Percentiles rank a stretch among this genome's conserved stretches.
phyloP scores from a whole-genome alignment of 2,113 vertebrate genomes.

The Peromyscus polionotus region DNA sequence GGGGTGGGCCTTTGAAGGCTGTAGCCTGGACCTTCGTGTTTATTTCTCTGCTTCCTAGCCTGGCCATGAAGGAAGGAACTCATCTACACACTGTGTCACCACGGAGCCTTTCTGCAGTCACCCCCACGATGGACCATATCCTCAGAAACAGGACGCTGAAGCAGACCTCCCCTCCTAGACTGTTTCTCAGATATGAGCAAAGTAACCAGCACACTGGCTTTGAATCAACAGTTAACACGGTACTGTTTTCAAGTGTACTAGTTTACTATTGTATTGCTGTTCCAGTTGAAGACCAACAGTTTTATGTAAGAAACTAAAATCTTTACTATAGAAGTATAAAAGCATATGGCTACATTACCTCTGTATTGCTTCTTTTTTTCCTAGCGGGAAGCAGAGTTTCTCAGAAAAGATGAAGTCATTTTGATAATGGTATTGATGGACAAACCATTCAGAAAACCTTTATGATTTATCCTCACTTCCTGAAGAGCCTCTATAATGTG shows the following conservation, averaged over 20 bases:
- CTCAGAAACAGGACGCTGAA: not conserved
- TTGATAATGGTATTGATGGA: slow-evolving; percentile 84
- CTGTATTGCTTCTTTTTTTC: not conserved
- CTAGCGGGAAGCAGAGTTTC: not conserved
- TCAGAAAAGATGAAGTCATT: slow-evolving; percentile 83
- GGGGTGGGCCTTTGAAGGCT: not conserved
- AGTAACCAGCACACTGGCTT: not conserved
- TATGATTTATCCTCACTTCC: slow-evolving; percentile 82
- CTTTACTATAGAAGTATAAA: slow-evolving; percentile 17
- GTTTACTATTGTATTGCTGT: not conserved
- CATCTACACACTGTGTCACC: not conserved
- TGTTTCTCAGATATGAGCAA: too few relatives aligned
- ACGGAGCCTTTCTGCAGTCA: not conserved
- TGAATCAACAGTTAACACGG: not conserved
- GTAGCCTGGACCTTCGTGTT: not conserved
- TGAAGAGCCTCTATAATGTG: slow-evolving; percentile 83
- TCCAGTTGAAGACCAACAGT: slow-evolving; percentile 26
- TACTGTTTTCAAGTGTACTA: not conserved
- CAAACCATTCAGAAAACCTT: slow-evolving; percentile 84
- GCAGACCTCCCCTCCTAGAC: not conserved
- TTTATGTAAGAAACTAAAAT: slow-evolving; percentile 42
- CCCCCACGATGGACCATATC: not conserved
- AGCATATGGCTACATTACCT: slow-evolving; percentile 70
- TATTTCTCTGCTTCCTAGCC: not conserved
- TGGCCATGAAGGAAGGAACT: not conserved